These are phyloP conservation scores for Siniperca chuatsi DNA, from an alignment of 2,113 vertebrate genomes.

Conservation along the genomic window DNA sequence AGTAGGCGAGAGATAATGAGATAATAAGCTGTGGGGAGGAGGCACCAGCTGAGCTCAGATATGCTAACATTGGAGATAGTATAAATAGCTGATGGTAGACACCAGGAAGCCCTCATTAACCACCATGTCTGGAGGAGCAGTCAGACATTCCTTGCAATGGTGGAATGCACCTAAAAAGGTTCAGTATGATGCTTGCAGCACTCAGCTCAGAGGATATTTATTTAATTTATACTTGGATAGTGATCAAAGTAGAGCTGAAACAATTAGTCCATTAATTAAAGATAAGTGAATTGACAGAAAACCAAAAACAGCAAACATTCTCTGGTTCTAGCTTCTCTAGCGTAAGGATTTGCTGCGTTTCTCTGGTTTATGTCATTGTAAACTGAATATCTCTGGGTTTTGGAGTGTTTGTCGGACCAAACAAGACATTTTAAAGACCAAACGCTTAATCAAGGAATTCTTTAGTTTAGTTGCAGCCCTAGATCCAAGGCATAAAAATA, in stretches of 20 bases:
- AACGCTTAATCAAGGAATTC: neutral
- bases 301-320: neutral
- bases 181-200: neutral
- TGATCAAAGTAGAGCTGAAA: neutral
- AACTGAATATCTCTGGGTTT: neutral
- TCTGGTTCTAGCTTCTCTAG: neutral
- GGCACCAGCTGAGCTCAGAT: constrained; percentile 40
- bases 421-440: neutral
- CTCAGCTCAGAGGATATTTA: neutral
- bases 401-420: neutral
- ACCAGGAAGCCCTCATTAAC: constrained; percentile 58
- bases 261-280: too few relatives aligned
- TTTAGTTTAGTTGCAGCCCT: neutral
- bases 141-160: constrained; percentile 14
- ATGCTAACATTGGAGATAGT: constrained; percentile 50
- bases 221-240: neutral
- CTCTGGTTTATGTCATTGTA: neutral
- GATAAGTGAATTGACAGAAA: too few relatives aligned
- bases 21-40: constrained; percentile 44
- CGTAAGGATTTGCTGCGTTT: neutral
- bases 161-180: constrained; percentile 24
- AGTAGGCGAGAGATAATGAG: constrained; percentile 22
- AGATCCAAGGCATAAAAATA: neutral
- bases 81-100: constrained; percentile 45
- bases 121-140: constrained; percentile 40